phyloP scores from a whole-genome alignment of 2,888 invertebrate genomes.

The Dicranocentrus wangi region DNA sequence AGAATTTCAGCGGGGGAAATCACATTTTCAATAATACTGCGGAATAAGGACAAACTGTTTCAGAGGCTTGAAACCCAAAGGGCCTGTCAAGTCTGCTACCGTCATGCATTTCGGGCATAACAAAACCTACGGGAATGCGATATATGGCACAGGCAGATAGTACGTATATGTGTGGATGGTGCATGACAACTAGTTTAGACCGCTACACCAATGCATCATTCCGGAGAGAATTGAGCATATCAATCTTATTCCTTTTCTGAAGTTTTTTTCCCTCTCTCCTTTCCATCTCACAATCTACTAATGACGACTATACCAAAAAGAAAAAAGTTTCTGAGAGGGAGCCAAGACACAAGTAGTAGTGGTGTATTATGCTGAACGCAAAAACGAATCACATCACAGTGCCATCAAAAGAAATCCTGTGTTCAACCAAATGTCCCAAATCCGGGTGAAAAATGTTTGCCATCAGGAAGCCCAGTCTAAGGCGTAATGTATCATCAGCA shows the following conservation, averaged over 20 bases:
- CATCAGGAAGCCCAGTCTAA: conserved; percentile 5
- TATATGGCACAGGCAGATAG: too few species aligned
- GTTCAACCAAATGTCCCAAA: conserved; percentile 18
- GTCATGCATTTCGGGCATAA: too few species aligned
- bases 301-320: not conserved
- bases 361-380: too few species aligned
- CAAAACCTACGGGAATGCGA: too few species aligned
- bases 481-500: conserved; percentile 27
- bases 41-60: too few species aligned
- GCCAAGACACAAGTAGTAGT: not conserved
- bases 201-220: conserved; percentile 25
- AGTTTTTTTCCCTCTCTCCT: not conserved
- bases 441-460: conserved; percentile 40
- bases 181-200: too few species aligned
- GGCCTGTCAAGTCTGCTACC: too few species aligned
- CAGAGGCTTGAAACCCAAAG: too few species aligned
- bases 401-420: conserved; percentile 32
- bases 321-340: not conserved
- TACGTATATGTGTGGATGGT: too few species aligned
- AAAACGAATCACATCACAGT: conserved; percentile 30
- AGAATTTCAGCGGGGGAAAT: too few species aligned
- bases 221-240: conserved; percentile 24
- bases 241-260: conserved; percentile 21
- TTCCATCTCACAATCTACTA: not conserved
- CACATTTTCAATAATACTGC: too few species aligned